Evolutionary conservation across 2,113 vertebrate genomes (phyloP).

Genomic region (Penelope pileata): DNA sequence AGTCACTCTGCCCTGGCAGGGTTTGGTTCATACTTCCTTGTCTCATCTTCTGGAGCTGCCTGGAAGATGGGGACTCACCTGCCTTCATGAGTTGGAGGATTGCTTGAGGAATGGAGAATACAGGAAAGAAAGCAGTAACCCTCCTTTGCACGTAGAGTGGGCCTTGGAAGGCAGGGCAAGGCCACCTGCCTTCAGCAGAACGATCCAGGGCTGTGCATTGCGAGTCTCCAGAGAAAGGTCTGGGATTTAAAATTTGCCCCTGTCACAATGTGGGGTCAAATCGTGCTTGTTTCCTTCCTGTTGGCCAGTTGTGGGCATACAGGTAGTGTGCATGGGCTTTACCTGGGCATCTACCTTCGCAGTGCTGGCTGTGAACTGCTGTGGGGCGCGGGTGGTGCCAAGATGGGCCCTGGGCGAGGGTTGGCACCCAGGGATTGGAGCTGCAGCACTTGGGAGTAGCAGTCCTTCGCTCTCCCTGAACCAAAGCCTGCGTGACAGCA

Average conservation of each 20-base stretch:
- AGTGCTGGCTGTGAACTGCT: neutral
- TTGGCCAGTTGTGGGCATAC: neutral
- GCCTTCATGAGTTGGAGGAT: neutral
- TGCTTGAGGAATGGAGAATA: neutral
- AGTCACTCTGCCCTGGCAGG: neutral
- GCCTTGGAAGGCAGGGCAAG: neutral
- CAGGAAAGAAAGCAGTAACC: neutral
- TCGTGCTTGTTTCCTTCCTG: neutral
- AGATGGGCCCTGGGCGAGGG: neutral
- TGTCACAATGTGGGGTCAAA: neutral
- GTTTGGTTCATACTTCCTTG: neutral
- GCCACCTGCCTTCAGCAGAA: neutral
- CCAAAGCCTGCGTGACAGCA: neutral
- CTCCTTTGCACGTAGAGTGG: neutral
- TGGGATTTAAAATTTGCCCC: neutral
- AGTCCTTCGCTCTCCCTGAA: neutral
- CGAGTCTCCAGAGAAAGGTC: neutral
- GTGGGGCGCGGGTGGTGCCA: accelerated
- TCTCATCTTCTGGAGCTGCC: neutral
- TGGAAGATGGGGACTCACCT: neutral
- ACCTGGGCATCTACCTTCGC: neutral
- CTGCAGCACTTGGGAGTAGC: accelerated
- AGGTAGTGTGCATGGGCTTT: neutral
- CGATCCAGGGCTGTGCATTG: neutral
- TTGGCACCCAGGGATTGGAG: accelerated